Evolutionary conservation across 1,140 invertebrate genomes (phyloP).

Genomic region (Babylonia areolata): DNA sequence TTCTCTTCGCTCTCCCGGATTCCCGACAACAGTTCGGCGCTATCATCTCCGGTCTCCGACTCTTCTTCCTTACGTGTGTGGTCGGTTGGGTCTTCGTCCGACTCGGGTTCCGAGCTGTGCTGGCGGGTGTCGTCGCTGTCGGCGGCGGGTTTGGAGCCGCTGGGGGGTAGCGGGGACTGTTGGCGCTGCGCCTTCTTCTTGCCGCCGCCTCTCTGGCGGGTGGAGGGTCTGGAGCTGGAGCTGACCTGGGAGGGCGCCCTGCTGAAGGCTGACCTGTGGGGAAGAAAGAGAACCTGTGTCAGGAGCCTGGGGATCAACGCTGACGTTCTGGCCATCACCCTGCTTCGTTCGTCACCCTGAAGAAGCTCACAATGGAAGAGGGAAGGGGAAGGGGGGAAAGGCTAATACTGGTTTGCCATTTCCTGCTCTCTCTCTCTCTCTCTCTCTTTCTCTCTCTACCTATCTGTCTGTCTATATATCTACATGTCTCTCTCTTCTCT

Average conservation of each 20-base stretch:
- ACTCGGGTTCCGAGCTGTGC: neutral
- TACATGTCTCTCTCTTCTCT: too few species aligned
- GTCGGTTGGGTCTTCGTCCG: neutral
- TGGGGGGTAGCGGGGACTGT: neutral
- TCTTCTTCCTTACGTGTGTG: constrained; percentile 13
- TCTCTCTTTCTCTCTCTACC: too few species aligned
- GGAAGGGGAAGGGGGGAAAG: too few species aligned
- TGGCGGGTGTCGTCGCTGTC: neutral
- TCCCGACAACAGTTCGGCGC: neutral
- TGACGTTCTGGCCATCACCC: too few species aligned
- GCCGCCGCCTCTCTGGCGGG: neutral
- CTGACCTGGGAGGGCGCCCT: constrained; percentile 4
- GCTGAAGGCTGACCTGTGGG: neutral
- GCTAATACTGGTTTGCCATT: too few species aligned
- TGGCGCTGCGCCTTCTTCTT: neutral
- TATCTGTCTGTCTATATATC: too few species aligned
- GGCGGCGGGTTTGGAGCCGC: neutral
- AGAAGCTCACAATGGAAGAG: too few species aligned
- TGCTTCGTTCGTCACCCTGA: too few species aligned
- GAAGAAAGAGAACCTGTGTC: neutral
- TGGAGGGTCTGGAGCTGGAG: neutral
- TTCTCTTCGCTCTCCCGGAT: neutral
- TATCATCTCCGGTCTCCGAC: neutral
- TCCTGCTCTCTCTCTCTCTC: too few species aligned
- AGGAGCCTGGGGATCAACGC: too few species aligned